Base-by-base conservation (phyloP, 2,797 vertebrate species). In the Astyanax mexicanus region DNA sequence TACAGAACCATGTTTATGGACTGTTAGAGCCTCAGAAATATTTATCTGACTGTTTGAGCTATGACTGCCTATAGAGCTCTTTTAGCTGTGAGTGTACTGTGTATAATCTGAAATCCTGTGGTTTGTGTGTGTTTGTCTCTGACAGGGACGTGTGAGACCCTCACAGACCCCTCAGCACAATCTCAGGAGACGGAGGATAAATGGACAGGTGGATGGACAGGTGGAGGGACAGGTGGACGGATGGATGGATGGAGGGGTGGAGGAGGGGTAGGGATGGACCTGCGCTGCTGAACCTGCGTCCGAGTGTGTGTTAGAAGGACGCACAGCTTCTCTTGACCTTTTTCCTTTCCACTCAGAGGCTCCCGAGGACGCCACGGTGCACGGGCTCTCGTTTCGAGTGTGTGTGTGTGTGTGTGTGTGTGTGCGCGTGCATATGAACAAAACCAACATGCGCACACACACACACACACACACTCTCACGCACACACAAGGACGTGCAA, bases 61-160 rank as follows among this genome's bases (percentile, higher is more conserved):
- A n/a, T n/a, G n/a, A n/a, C n/a, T n/a, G n/a, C n/a, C n/a, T n/a
- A n/a, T n/a, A n/a, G n/a, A n/a, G n/a, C n/a, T n/a, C n/a, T n/a
- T n/a, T n/a, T n/a, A n/a, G n/a, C n/a, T n/a, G n/a, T n/a, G n/a
- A n/a, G n/a, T n/a, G n/a, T n/a, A n/a, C n/a, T n/a, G 13, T 47
- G 44, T n/a, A 40, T 6, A 6, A 40, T 10, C 7, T 40, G 42
- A 12, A 13, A 12, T 5, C 11, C 10, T 42, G 5, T 21, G 7
- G 1, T 57, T 12, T 23, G 25, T 60, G 70, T 80, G 10, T 44
- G 21, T 71, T 76, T 52, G 80, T 77, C 58, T 86, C 77, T 91
- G 88, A 12, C 88, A 93, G 92, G 86, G 90, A 92, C n/a, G 52
- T 89, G 81, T 93, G 84, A 90, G 69, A 4, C 15, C 67, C 10